phyloP scores from a whole-genome alignment of 2,113 vertebrate genomes.

The Semnopithecus entellus region DNA sequence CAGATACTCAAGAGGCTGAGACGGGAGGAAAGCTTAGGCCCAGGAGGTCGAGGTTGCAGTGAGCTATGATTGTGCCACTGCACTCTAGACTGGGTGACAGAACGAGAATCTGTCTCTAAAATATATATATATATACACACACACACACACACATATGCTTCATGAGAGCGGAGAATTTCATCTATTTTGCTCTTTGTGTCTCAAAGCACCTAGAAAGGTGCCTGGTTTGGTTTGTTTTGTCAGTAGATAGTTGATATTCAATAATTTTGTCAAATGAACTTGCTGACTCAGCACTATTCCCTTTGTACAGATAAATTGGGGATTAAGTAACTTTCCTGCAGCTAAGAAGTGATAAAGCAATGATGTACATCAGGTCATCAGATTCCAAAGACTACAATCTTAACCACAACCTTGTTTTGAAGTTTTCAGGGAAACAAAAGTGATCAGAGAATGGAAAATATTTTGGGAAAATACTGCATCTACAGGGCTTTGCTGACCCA shows the following conservation, averaged over 20 bases:
- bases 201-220: not conserved
- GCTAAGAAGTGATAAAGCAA: not conserved
- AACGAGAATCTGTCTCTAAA: too few species aligned
- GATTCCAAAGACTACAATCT: not conserved
- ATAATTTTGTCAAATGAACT: not conserved
- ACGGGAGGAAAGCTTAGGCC: too few species aligned
- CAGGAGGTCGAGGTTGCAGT: too few species aligned
- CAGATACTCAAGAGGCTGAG: too few species aligned
- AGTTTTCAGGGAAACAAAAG: not conserved
- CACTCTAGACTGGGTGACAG: too few species aligned
- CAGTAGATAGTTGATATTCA: not conserved
- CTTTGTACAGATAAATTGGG: not conserved
- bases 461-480: not conserved
- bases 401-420: not conserved
- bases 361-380: not conserved
- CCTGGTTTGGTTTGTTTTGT: not conserved
- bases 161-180: not conserved
- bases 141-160: not conserved
- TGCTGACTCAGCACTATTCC: not conserved
- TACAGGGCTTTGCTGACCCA: not conserved
- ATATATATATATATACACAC: rapidly evolving
- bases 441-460: not conserved
- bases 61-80: too few species aligned
- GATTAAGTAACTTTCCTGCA: not conserved
- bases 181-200: not conserved